Evolutionary conservation across 2,888 invertebrate genomes (phyloP).

Genomic region (Emesis russula): DNA sequence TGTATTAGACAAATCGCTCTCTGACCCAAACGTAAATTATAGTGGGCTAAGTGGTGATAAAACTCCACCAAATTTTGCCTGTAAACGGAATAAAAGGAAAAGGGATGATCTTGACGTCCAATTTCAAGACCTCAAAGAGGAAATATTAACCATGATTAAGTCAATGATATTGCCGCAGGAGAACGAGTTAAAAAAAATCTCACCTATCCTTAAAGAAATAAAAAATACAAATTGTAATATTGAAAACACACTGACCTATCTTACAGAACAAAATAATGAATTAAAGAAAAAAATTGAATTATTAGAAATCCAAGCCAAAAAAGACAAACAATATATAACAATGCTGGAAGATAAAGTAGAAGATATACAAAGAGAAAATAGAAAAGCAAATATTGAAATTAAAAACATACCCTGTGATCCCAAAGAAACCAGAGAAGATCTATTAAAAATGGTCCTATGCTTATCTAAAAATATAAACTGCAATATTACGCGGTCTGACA

Average conservation of each 20-base stretch:
- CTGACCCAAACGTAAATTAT: neutral
- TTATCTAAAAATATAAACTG: conserved; percentile 53
- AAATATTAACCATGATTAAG: neutral
- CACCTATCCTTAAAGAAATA: neutral
- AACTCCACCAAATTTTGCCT: neutral
- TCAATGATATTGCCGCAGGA: neutral
- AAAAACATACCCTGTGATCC: conserved; percentile 70
- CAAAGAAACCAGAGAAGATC: conserved; percentile 65
- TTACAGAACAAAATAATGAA: neutral
- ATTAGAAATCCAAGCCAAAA: neutral
- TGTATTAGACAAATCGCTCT: neutral
- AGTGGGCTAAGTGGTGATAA: neutral
- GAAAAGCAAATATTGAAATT: conserved; percentile 69
- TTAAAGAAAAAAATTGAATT: conserved; percentile 8
- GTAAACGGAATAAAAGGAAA: neutral
- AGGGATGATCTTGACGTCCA: neutral
- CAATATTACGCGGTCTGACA: conserved; percentile 47
- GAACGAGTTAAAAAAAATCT: neutral
- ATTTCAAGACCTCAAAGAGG: neutral
- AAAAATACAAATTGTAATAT: neutral
- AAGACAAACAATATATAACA: conserved; percentile 62
- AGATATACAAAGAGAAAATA: conserved; percentile 50
- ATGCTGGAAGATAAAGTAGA: conserved; percentile 64
- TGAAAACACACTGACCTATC: neutral
- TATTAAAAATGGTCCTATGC: conserved; percentile 51